phyloP scores from a whole-genome alignment of 2,888 invertebrate genomes.

The Thysanoteuthis rhombus region DNA sequence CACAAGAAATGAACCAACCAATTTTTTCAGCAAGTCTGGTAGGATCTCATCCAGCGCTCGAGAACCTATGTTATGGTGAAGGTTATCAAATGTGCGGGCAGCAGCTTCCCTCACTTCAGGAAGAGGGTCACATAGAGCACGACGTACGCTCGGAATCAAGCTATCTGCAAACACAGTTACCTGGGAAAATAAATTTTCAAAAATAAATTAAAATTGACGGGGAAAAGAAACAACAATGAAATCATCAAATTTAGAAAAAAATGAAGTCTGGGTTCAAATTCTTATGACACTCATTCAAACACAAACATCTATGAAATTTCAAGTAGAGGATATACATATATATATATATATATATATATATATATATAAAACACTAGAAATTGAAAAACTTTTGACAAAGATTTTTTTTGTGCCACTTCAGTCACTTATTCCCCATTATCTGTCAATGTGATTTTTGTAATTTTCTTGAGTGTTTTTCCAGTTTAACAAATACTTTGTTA shows the following conservation, averaged over 20 bases:
- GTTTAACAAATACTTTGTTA: no score
- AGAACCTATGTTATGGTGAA: constrained; percentile 92
- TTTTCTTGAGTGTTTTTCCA: no score
- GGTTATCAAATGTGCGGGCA: constrained; percentile 94
- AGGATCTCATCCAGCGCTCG: constrained; percentile 96
- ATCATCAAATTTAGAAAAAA: constrained; percentile 29
- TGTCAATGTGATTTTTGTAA: no score
- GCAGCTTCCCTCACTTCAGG: constrained; percentile 92
- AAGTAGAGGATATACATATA: no score
- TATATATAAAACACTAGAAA: no score
- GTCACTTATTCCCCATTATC: no score
- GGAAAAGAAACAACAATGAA: background rate
- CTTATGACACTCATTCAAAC: constrained; percentile 69
- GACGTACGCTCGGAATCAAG: constrained; percentile 88
- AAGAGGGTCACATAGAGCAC: constrained; percentile 90
- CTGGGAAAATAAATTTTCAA: constrained; percentile 47
- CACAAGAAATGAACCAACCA: constrained; percentile 69
- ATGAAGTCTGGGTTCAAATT: constrained; percentile 76
- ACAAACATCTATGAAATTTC: no score
- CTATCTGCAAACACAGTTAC: constrained; percentile 85
- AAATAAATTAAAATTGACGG: background rate
- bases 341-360: no score
- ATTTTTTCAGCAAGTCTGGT: constrained; percentile 85
- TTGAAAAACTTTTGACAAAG: no score
- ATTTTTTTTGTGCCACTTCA: no score